These are phyloP conservation scores for Silurus meridionalis DNA, from an alignment of 2,113 vertebrate genomes.

Conservation along the genomic window DNA sequence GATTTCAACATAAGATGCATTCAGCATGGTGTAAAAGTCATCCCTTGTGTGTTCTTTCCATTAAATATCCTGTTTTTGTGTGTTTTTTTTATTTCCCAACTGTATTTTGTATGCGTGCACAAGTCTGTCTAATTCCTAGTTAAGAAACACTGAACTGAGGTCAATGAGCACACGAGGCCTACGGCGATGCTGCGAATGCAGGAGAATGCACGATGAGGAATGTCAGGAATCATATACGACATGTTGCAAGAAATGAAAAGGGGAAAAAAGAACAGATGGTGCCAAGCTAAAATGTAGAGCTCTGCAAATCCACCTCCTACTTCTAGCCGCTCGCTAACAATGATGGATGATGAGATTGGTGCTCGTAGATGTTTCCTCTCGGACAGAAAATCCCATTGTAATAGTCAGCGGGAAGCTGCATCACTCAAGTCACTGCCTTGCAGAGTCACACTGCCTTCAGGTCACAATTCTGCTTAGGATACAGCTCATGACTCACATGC, in stretches of 20 bases:
- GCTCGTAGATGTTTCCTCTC: constrained; percentile 42
- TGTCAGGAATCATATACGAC: constrained; percentile 34
- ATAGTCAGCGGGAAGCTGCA: constrained; percentile 26
- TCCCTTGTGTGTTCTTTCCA: not conserved
- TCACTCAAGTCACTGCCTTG: constrained; percentile 23
- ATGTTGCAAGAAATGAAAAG: constrained; percentile 21
- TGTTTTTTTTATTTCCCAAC: not conserved
- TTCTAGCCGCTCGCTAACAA: constrained; percentile 41
- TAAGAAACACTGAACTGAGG: not conserved
- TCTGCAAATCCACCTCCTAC: constrained; percentile 16
- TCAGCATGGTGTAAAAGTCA: not conserved
- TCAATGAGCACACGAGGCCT: constrained; percentile 22
- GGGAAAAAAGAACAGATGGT: constrained; percentile 34
- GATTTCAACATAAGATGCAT: not conserved
- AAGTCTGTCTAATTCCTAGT: not conserved
- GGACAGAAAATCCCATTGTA: constrained; percentile 31
- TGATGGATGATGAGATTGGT: constrained; percentile 50
- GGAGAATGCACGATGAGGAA: constrained; percentile 12
- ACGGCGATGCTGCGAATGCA: not conserved
- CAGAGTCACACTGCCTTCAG: constrained; percentile 24
- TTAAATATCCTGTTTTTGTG: not conserved
- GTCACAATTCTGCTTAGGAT: not conserved
- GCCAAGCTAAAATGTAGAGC: constrained; percentile 19
- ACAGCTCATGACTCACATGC: not conserved
- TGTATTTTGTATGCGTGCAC: not conserved